These are phyloP conservation scores for Quadroppia sp. DNA, from an alignment of 2,888 invertebrate species.

Conservation along the genomic window DNA sequence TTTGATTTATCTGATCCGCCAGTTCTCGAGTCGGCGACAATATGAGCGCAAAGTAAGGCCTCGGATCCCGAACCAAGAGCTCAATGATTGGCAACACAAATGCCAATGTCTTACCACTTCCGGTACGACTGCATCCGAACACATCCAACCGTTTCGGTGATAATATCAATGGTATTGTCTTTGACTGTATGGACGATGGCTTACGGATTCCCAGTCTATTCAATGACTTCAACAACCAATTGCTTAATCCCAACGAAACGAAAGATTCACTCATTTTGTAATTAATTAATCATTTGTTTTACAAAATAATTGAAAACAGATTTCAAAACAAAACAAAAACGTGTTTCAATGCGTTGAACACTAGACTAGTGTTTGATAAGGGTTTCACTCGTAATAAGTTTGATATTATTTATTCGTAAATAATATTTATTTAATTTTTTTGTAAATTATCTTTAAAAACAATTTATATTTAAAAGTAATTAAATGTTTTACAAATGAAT, in stretches of 20 bases:
- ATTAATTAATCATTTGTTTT: background rate
- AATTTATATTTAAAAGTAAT: too few relatives aligned
- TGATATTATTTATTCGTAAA: too few relatives aligned
- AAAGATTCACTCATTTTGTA: constrained; percentile 22
- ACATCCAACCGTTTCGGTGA: constrained; percentile 67
- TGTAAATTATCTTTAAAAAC: too few relatives aligned
- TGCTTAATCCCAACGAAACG: constrained; percentile 40
- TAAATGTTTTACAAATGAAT: too few relatives aligned
- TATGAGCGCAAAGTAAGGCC: constrained; percentile 89
- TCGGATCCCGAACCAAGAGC: constrained; percentile 85
- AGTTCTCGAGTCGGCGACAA: constrained; percentile 91
- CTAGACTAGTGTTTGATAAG: too few relatives aligned
- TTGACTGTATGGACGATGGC: constrained; percentile 41
- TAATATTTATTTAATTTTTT: too few relatives aligned
- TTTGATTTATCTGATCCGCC: constrained; percentile 66
- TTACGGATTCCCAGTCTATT: constrained; percentile 37
- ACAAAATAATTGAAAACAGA: background rate
- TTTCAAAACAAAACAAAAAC: too few relatives aligned
- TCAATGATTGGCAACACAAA: constrained; percentile 93
- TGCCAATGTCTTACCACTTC: constrained; percentile 96
- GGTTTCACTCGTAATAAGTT: too few relatives aligned
- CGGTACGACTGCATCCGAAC: constrained; percentile 94
- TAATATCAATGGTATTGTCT: constrained; percentile 39
- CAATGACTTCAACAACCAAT: constrained; percentile 42
- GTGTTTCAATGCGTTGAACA: too few relatives aligned